Base-by-base conservation (phyloP, 1,140 invertebrate species). In the Diploscapter pachys region DNA sequence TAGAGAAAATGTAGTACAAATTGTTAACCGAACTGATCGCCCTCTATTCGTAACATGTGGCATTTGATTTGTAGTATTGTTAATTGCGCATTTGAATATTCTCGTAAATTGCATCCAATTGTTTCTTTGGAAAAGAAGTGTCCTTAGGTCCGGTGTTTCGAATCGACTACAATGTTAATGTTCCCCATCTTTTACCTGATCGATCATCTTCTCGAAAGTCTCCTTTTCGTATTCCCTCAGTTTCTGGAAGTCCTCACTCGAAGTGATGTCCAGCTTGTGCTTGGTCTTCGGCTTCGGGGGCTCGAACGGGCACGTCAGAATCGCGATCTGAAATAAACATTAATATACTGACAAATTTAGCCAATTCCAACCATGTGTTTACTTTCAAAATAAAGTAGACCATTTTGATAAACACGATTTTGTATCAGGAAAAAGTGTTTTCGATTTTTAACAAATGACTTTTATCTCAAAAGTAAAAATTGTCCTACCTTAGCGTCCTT, bases 281-380 rank as follows among this genome's bases (percentile, higher is more conserved):
- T 99, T 99, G 73, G 96, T 99, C 88, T 99, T 99, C 13, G 97
- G 97, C 88, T 99, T 99, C 48, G 97, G 97, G 61, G 97, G 97
- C 89, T 99, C 97, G 89, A 99, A 99, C 78, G 97, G 94, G 88
- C 97, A 99, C 11, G 97, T 99, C 4, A 99, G 89, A 80, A 99
- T 98, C 2, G 96, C 96, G 63, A 99, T 87, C 86, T 95, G 95
- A 0, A 94, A 95, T 73, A 64, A 63, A 11, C 9, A 55, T 4
- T 62, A 3, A 64, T 13, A 69, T 74, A 31, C 31, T 31, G 31
- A 31, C 31, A 31, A 31, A 31, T 31, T 31, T 31, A 31, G 31
- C 1, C 0, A 31, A 31, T 31, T 31, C 31, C 31, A 31, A 31
- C 31, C 31, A 31, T 31, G 31, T 31, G 31, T 31, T 1, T 31